These are phyloP conservation scores for Mythimna lalbum DNA, from an alignment of 2,888 invertebrate species.

Conservation along the genomic window DNA sequence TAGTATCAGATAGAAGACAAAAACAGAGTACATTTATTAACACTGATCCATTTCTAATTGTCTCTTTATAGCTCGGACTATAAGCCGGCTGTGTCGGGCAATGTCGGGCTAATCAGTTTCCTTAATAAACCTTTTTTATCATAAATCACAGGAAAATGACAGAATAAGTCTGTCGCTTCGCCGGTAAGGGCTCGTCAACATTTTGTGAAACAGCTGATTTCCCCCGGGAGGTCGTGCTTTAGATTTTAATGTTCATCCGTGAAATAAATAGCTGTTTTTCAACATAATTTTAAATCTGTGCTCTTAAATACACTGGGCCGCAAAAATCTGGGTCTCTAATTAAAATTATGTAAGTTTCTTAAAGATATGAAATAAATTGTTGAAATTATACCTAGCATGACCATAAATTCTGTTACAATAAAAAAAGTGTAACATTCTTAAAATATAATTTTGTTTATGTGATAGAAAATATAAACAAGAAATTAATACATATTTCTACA, in stretches of 20 bases:
- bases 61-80: conserved; percentile 34
- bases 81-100: conserved; percentile 30
- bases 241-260: conserved; percentile 77
- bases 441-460: too few relatives aligned
- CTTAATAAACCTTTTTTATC: conserved; percentile 62
- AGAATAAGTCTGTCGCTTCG: conserved; percentile 59
- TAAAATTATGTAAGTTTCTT: too few relatives aligned
- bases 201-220: conserved; percentile 78
- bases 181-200: conserved; percentile 67
- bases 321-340: too few relatives aligned
- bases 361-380: too few relatives aligned
- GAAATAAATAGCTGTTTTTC: conserved; percentile 70
- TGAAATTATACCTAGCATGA: too few relatives aligned
- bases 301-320: conserved; percentile 14
- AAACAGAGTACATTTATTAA: conserved; percentile 52
- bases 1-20: conserved; percentile 10
- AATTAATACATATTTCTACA: too few relatives aligned
- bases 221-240: conserved; percentile 73
- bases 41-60: conserved; percentile 47
- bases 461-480: too few relatives aligned
- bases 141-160: conserved; percentile 60
- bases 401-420: too few relatives aligned
- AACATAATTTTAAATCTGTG: conserved; percentile 62
- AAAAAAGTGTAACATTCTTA: too few relatives aligned
- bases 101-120: conserved; percentile 52